A percentile compares a stretch with the other conserved stretches of the same genome.
These are phyloP conservation scores for Drusus annulatus DNA, from an alignment of 1,140 invertebrate genomes.

Conservation along the genomic window DNA sequence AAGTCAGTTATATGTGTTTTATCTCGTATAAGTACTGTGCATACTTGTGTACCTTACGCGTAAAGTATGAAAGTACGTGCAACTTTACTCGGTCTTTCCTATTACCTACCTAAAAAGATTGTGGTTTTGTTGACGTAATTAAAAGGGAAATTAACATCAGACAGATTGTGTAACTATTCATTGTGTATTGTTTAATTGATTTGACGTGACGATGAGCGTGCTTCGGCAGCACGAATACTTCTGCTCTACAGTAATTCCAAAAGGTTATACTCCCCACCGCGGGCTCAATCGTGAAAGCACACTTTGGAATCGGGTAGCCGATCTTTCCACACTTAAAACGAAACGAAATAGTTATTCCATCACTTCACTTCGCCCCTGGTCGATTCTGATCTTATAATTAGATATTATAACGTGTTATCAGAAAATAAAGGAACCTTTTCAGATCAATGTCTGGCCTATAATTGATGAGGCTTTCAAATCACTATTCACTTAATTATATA, in stretches of 20 bases:
- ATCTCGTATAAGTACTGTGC: too few relatives aligned
- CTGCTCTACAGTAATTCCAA: background rate
- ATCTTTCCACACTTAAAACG: background rate
- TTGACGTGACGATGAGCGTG: slow-evolving; percentile 25
- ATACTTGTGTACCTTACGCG: too few relatives aligned
- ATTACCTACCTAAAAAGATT: too few relatives aligned
- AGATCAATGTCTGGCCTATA: slow-evolving; percentile 36
- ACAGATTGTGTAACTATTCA: too few relatives aligned
- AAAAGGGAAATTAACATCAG: too few relatives aligned
- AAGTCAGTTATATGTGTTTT: too few relatives aligned
- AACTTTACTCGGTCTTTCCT: too few relatives aligned
- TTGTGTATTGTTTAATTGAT: background rate
- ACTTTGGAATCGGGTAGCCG: slow-evolving; percentile 1
- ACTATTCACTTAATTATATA: slow-evolving; percentile 52
- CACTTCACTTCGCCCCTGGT: slow-evolving; percentile 46
- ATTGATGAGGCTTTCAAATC: slow-evolving; percentile 41
- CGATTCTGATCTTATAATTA: slow-evolving; percentile 26
- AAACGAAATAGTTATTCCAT: slow-evolving; percentile 35
- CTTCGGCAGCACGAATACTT: background rate
- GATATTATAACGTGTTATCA: slow-evolving; percentile 39
- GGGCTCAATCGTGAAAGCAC: background rate
- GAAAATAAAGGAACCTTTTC: slow-evolving; percentile 56
- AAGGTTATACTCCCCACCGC: background rate
- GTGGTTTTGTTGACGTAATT: too few relatives aligned
- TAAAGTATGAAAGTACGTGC: too few relatives aligned